phyloP scores from a whole-genome alignment of 2,113 vertebrate genomes.

The Spea bombifrons region DNA sequence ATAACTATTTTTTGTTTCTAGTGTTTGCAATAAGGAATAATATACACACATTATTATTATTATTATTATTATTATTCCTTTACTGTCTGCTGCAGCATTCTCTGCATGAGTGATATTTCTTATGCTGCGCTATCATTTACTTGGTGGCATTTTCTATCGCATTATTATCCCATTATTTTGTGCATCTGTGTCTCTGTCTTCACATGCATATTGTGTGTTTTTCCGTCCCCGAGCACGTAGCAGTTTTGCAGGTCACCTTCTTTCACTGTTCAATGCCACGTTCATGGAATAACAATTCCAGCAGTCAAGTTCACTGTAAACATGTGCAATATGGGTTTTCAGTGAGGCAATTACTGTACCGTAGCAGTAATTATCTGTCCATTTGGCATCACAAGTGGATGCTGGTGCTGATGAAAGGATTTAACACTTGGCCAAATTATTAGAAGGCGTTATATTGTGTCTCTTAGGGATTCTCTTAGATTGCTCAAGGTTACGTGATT shows the following conservation, averaged over 20 bases:
- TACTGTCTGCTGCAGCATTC: too few relatives aligned
- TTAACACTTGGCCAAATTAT: slow-evolving; percentile 14
- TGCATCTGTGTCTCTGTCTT: background rate
- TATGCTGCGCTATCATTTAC: too few relatives aligned
- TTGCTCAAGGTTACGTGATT: slow-evolving; percentile 32
- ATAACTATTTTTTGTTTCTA: too few relatives aligned
- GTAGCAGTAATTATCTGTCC: slow-evolving; percentile 21
- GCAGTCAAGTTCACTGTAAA: slow-evolving; percentile 40
- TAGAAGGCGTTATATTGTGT: background rate
- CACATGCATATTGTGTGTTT: background rate
- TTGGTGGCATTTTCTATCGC: too few relatives aligned
- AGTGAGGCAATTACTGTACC: slow-evolving; percentile 34
- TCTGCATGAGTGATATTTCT: too few relatives aligned
- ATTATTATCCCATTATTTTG: too few relatives aligned
- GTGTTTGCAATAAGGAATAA: too few relatives aligned
- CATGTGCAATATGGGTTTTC: slow-evolving; percentile 16
- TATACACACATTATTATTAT: too few relatives aligned
- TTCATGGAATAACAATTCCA: slow-evolving; percentile 16
- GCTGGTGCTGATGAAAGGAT: background rate
- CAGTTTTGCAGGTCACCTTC: slow-evolving; percentile 47
- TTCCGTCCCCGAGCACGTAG: slow-evolving; percentile 8
- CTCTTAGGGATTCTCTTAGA: background rate
- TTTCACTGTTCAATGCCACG: slow-evolving; percentile 40
- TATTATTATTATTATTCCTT: too few relatives aligned
- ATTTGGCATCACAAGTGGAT: slow-evolving; percentile 23